Percentiles rank a stretch among this genome's conserved stretches.
These are phyloP conservation scores for Fragum sueziense DNA, from an alignment of 2,888 invertebrate genomes.

Conservation along the genomic window DNA sequence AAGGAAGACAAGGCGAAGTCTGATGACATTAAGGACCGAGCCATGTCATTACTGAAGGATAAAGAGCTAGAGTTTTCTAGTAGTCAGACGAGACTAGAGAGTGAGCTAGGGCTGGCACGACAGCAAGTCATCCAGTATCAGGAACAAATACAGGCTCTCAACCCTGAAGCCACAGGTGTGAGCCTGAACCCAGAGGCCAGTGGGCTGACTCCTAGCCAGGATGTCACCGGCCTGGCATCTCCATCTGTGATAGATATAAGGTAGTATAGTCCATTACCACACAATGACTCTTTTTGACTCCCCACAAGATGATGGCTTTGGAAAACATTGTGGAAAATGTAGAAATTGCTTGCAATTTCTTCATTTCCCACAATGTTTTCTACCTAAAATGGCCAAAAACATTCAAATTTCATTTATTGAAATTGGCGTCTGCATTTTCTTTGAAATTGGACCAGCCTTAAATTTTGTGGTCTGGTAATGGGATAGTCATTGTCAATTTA, in stretches of 20 bases:
- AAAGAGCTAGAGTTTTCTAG: conserved; percentile 61
- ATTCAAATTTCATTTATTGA: too few relatives aligned
- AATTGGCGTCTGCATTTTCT: too few relatives aligned
- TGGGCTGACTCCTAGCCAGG: conserved; percentile 40
- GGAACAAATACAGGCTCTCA: conserved; percentile 60
- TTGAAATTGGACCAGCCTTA: too few relatives aligned
- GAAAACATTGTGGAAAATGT: too few relatives aligned
- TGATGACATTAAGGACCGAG: conserved; percentile 62
- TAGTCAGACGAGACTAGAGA: conserved; percentile 60
- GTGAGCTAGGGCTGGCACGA: conserved; percentile 60
- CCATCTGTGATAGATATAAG: conserved; percentile 58
- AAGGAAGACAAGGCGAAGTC: conserved; percentile 59
- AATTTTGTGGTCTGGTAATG: too few relatives aligned
- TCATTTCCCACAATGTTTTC: too few relatives aligned
- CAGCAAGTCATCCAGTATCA: conserved; percentile 63
- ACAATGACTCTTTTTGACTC: too few relatives aligned
- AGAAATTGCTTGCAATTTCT: too few relatives aligned
- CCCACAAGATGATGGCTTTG: too few relatives aligned
- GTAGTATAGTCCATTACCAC: too few relatives aligned
- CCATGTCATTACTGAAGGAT: conserved; percentile 59
- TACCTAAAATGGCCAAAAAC: too few relatives aligned
- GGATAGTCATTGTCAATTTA: too few relatives aligned
- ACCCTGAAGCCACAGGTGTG: neutral
- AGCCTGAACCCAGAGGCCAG: neutral
- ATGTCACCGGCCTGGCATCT: neutral